Conservation (phyloP, 2,888 invertebrate species). For the Eudemis profundana region DNA sequence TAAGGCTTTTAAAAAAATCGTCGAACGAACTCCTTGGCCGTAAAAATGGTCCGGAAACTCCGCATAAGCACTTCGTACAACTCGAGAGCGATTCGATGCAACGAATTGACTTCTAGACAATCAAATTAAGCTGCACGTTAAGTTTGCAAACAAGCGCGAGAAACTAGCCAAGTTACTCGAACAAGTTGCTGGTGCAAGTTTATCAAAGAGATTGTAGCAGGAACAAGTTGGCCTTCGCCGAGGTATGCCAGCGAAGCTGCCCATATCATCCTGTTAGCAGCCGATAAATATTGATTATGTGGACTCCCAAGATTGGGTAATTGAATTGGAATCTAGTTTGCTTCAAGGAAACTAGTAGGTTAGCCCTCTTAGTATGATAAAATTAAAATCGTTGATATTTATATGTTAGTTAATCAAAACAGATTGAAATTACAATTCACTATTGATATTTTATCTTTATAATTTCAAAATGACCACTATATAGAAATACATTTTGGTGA, state of each 20-base stretch:
- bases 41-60: constrained; percentile 9
- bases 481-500: no score
- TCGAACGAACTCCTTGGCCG: neutral
- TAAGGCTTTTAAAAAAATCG: neutral
- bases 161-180: constrained; percentile 65
- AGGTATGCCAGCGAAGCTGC: constrained; percentile 42
- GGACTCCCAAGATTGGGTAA: constrained; percentile 4
- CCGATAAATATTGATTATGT: constrained; percentile 48
- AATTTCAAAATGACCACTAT: no score
- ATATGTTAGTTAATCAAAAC: no score
- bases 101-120: constrained; percentile 79
- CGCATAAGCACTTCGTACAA: constrained; percentile 35
- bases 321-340: neutral
- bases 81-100: constrained; percentile 57
- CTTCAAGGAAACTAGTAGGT: no score
- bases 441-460: no score
- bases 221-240: constrained; percentile 73
- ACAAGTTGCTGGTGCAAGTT: constrained; percentile 60
- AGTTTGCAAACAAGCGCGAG: constrained; percentile 78
- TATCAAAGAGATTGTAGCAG: constrained; percentile 64
- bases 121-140: constrained; percentile 80
- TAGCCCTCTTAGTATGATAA: no score
- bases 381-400: no score
- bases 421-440: no score
- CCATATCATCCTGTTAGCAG: constrained; percentile 49